Conservation (phyloP, 2,888 invertebrate genomes). For the Acanthoscelides obtectus region DNA sequence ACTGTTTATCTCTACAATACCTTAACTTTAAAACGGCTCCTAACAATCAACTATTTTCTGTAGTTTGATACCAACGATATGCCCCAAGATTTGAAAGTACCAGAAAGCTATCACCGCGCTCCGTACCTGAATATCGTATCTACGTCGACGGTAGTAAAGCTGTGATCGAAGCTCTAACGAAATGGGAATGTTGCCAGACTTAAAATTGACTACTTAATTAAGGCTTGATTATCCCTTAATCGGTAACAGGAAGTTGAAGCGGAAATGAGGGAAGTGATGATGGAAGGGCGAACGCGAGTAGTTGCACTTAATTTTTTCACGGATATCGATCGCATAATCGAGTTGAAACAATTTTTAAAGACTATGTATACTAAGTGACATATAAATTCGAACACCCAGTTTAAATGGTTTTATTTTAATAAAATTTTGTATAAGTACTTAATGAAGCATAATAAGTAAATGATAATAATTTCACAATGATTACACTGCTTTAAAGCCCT, state of each 20-base stretch:
- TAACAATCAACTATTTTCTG: no score
- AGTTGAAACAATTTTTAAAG: not conserved
- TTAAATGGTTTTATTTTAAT: no score
- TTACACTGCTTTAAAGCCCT: no score
- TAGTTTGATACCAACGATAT: no score
- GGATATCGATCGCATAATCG: not conserved
- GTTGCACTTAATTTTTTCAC: not conserved
- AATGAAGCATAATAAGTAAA: no score
- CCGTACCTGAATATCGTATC: not conserved
- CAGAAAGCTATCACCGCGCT: not conserved
- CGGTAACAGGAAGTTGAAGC: not conserved
- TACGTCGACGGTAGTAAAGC: not conserved
- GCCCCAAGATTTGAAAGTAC: not conserved
- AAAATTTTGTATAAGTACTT: no score
- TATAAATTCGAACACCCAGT: no score
- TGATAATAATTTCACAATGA: no score
- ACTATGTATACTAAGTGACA: no score
- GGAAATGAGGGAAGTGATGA: not conserved
- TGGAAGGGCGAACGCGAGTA: not conserved
- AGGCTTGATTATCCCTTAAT: constrained; percentile 1
- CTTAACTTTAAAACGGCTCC: no score
- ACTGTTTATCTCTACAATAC: no score
- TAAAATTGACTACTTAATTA: constrained; percentile 7
- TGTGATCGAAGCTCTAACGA: not conserved
- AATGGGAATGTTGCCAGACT: constrained; percentile 6